Evolutionary conservation across 2,888 invertebrate genomes (phyloP).

Genomic region (Tachina grossa): DNA sequence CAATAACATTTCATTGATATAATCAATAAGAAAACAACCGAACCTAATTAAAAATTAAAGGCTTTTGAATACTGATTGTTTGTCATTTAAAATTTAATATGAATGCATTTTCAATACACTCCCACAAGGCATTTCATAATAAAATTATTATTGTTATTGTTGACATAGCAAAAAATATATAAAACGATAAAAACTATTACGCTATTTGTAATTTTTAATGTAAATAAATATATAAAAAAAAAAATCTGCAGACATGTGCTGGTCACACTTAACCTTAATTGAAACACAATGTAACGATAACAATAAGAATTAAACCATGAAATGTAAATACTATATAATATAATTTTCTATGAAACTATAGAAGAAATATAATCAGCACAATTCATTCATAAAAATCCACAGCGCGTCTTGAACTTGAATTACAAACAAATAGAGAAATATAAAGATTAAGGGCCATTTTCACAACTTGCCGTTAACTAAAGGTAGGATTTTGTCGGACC

Average conservation of each 20-base stretch:
- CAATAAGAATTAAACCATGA: conserved; percentile 5
- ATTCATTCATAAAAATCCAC: conserved; percentile 41
- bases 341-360: not conserved
- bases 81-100: too few relatives aligned
- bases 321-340: not conserved
- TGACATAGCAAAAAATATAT: not conserved
- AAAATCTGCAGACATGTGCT: conserved; percentile 33
- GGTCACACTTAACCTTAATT: conserved; percentile 37
- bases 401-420: conserved; percentile 49
- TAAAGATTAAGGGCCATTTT: too few relatives aligned
- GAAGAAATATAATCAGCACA: not conserved
- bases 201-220: conserved; percentile 29
- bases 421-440: not conserved
- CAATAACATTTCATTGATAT: too few relatives aligned
- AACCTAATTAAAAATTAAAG: too few relatives aligned
- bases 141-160: not conserved
- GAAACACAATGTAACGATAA: conserved; percentile 12
- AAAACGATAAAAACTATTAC: conserved; percentile 49
- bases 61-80: too few relatives aligned
- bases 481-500: too few relatives aligned
- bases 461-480: too few relatives aligned
- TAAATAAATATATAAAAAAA: not conserved
- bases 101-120: not conserved
- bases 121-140: conserved; percentile 17
- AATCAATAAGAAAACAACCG: too few relatives aligned